phyloP scores from a whole-genome alignment of 2,113 vertebrate species.

The Aspidoscelis tigris region DNA sequence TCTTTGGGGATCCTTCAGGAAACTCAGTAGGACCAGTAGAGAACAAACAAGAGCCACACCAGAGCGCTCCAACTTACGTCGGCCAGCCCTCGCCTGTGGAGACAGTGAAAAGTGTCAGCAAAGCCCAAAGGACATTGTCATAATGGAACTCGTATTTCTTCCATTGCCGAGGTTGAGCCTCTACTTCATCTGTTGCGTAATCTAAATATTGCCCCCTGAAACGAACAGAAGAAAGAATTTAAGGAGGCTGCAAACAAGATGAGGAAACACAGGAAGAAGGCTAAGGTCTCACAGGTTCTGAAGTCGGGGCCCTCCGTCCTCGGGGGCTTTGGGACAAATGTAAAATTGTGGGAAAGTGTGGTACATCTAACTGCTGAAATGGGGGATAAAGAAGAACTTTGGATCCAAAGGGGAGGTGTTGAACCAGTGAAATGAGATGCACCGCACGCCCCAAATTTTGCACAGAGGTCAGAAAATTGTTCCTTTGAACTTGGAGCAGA shows the following conservation, averaged over 20 bases:
- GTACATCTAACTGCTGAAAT: too few relatives aligned
- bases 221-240: slow-evolving; percentile 4
- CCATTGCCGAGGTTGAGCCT: slow-evolving; percentile 91
- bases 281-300: not conserved
- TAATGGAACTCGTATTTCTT: slow-evolving; percentile 96
- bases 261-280: not conserved
- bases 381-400: too few relatives aligned
- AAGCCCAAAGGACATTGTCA: slow-evolving; percentile 96
- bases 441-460: too few relatives aligned
- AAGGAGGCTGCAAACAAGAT: not conserved
- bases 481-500: too few relatives aligned
- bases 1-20: too few relatives aligned
- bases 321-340: too few relatives aligned
- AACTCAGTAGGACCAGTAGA: not conserved
- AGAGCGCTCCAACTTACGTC: slow-evolving; percentile 79
- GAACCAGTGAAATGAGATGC: too few relatives aligned
- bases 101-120: slow-evolving; percentile 94
- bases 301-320: too few relatives aligned
- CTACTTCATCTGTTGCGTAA: slow-evolving; percentile 88
- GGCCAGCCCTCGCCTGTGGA: slow-evolving; percentile 98
- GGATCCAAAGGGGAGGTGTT: too few relatives aligned
- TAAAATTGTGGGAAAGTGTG: too few relatives aligned
- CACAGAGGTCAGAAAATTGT: too few relatives aligned
- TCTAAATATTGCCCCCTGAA: slow-evolving; percentile 92
- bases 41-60: not conserved